Base-by-base conservation (phyloP, 2,113 vertebrate genomes). In the Accipiter cooperii region DNA sequence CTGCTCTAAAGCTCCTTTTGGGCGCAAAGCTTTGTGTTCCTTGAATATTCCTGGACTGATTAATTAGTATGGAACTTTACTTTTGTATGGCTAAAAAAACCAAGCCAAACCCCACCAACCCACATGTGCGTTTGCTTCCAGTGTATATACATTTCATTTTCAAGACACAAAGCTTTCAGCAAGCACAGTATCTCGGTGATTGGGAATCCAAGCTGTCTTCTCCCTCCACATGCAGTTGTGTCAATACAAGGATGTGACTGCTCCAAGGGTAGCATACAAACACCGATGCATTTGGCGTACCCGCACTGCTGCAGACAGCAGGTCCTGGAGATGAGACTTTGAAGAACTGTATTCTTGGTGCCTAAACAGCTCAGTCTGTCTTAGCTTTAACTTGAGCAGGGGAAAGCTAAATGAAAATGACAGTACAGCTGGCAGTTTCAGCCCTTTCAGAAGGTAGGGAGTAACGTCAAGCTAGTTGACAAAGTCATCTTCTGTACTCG, bases 121-220 rank as follows among this genome's bases (percentile, higher is more conserved):
- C 51, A 9, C 12, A 10, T 0, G 2, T 6, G 54, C 24, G 13
- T 44, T 38, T 64, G 60, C 54, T 64, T 86, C 47, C 57, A 51
- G 69, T 14, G 17, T 5, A 1, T 5, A 60, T 6, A 1, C 2
- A 6, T 47, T 65, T 74, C 3, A 5, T 28, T 95, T 54, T 36
- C n/a, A 20, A 71, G 77, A 31, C 44, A 17, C 3, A 12, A 79
- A 58, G 34, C 28, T 83, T 52, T 63, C 46, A 25, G 52, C 31
- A 28, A 57, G 38, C 2, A 17, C 49, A 9, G 17, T 1, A 6
- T 31, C 55, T 31, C 3, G 2, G 42, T 14, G 52, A 2, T 5
- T 8, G 38, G 78, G 42, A 42, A 85, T 76, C 60, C 78, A 47
- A 40, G 87, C 61, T 7, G 11, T 9, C 28, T 9, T 49, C 13